Base-by-base conservation (phyloP, 2,797 vertebrate species). In the Sphaeramia orbicularis region DNA sequence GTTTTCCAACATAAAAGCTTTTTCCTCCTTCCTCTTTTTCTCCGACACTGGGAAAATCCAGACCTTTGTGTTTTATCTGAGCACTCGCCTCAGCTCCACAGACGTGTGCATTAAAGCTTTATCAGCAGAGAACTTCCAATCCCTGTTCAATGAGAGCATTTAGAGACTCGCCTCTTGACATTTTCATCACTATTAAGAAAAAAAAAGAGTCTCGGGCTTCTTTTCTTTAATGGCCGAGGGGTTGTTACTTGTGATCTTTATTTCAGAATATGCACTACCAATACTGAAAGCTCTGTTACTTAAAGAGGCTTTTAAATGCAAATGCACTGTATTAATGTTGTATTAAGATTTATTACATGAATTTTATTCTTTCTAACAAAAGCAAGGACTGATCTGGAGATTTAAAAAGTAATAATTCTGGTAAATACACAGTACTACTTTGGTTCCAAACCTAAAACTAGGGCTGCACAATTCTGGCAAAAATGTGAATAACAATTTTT, bases 41-140 rank as follows among this genome's bases (percentile, higher is more conserved):
- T 15, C 2, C 24, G 15, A 19, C 64, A 43, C 56, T 65, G 68
- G 79, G 71, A 71, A 86, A 84, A 87, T 86, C 85, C 79, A 74
- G 74, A 70, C 71, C 72, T 88, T 86, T 87, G 86, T 87, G 50
- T 71, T 78, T 83, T 77, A 90, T 90, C 82, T 42, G 63, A 57
- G 58, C 74, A 1, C 65, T 77, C n/a, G 58, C 78, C 71, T 77
- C 37, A 0, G 57, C 79, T 78, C 56, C 70, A 65, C 64, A 71
- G 72, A 74, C 68, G 42, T 65, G 60, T 65, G 81, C 64, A 73
- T 89, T 84, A 84, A 78, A 78, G 63, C 73, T 70, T 90, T 88
- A 91, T 89, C 90, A 74, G 75, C 44, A 30, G n/a, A 84, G 74
- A 75, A 78, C 76, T 82, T 83, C 59, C 81, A 83, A 84, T 89